These are phyloP conservation scores for Remorina albescens DNA, from an alignment of 2,797 vertebrate species.

Conservation along the genomic window DNA sequence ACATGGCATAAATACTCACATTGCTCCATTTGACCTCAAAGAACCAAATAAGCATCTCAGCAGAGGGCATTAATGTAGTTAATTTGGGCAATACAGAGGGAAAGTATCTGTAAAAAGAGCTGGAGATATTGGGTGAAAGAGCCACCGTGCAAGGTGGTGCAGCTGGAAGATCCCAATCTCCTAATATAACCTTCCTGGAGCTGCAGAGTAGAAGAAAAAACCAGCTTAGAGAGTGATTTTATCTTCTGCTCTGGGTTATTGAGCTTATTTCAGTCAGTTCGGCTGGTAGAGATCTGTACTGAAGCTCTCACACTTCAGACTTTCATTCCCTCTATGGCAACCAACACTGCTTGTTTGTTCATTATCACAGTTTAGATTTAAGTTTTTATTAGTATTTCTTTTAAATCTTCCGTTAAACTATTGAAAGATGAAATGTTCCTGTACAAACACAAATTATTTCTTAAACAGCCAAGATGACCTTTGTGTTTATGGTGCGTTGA, in stretches of 20 bases:
- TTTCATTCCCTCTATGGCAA: constrained; percentile 35
- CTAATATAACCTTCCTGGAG: constrained; percentile 66
- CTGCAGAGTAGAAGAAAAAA: constrained; percentile 40
- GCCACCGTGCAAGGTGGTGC: constrained; percentile 44
- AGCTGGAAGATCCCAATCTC: constrained; percentile 59
- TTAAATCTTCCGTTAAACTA: no score
- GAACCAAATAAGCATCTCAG: constrained; percentile 54
- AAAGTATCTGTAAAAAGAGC: constrained; percentile 42
- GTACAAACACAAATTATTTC: neutral
- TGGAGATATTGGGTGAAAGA: constrained; percentile 40
- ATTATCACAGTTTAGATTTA: constrained; percentile 24
- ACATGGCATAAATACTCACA: constrained; percentile 49
- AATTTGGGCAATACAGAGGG: constrained; percentile 53
- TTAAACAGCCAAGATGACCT: neutral
- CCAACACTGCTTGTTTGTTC: neutral
- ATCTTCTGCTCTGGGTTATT: constrained; percentile 65
- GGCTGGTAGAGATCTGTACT: constrained; percentile 35
- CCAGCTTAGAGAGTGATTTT: constrained; percentile 62
- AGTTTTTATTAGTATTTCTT: neutral
- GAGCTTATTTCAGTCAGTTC: constrained; percentile 65
- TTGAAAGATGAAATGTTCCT: neutral
- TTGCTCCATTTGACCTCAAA: constrained; percentile 65
- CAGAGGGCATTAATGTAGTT: constrained; percentile 55
- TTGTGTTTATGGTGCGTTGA: neutral
- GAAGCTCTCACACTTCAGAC: constrained; percentile 39